phyloP scores from a whole-genome alignment of 23 tunicate genomes.

The Diplosoma virens region DNA sequence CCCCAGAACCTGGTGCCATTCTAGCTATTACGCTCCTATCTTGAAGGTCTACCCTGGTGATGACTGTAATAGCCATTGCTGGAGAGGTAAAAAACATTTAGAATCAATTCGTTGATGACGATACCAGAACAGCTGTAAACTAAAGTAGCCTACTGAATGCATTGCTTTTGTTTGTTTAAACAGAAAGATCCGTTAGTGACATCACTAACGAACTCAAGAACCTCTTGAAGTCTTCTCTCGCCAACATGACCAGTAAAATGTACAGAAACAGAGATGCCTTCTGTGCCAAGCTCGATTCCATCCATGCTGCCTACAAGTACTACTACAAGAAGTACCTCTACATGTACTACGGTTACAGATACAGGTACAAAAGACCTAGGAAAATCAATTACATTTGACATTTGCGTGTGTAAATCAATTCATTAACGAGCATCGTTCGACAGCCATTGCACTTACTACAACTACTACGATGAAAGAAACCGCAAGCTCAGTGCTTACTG shows the following conservation, averaged over 20 bases:
- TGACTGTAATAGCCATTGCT: conserved; percentile 2
- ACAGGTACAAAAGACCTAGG: too few relatives aligned
- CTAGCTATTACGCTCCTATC: conserved; percentile 32
- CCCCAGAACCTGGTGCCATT: conserved; percentile 34
- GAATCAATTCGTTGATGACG: too few relatives aligned
- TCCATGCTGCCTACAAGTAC: neutral
- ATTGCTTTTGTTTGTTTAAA: too few relatives aligned
- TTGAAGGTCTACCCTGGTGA: conserved; percentile 41
- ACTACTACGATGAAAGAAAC: neutral
- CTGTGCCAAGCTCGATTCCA: neutral
- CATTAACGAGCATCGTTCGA: too few relatives aligned
- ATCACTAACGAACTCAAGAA: conserved; percentile 13
- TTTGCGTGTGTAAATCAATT: too few relatives aligned
- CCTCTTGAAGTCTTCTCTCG: neutral
- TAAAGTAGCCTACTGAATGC: too few relatives aligned
- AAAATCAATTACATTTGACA: too few relatives aligned
- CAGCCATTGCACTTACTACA: neutral
- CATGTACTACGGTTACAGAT: conserved; percentile 14
- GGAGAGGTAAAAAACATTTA: too few relatives aligned
- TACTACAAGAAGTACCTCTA: conserved; percentile 6
- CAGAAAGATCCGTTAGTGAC: conserved; percentile 14
- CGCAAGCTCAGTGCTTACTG: conserved; percentile 5
- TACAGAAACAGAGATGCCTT: conserved; percentile 2
- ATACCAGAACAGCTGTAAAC: too few relatives aligned
- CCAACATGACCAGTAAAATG: neutral